Conservation (phyloP, 2,113 vertebrate genomes). For the Nipponia nippon region DNA sequence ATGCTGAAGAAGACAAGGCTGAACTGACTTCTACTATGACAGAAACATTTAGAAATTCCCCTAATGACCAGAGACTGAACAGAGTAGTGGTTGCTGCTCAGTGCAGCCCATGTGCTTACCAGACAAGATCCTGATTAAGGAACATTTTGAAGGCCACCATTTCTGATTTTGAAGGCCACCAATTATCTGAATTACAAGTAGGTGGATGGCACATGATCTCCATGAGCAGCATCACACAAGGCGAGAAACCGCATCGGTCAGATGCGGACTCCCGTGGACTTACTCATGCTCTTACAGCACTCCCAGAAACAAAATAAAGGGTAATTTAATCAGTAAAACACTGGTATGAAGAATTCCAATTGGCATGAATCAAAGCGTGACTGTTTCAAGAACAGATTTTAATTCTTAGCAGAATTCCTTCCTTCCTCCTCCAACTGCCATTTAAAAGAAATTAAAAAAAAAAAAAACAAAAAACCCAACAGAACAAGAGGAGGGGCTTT, state of each 20-base stretch:
- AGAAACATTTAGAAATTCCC: background rate
- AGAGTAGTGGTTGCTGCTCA: background rate
- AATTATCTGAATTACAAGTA: background rate
- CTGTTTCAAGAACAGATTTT: background rate
- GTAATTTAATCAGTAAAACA: background rate
- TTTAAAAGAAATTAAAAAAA: background rate
- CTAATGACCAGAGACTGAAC: background rate
- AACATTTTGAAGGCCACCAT: background rate
- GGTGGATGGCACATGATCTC: background rate
- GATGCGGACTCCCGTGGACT: background rate
- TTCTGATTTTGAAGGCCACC: background rate
- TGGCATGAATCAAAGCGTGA: background rate
- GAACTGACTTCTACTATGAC: background rate
- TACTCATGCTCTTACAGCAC: background rate
- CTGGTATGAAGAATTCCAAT: background rate
- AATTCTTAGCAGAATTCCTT: background rate
- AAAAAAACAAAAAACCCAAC: too few relatives aligned
- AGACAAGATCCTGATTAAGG: background rate
- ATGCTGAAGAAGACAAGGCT: background rate
- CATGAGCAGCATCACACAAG: background rate
- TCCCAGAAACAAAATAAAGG: background rate
- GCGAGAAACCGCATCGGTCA: background rate
- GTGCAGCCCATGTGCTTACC: background rate
- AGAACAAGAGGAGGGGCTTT: background rate
- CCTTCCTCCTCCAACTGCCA: background rate